A percentile compares a stretch with the other conserved stretches of the same genome.
Conservation (phyloP, 1,140 invertebrate genomes). For the Helicoverpa zea region DNA sequence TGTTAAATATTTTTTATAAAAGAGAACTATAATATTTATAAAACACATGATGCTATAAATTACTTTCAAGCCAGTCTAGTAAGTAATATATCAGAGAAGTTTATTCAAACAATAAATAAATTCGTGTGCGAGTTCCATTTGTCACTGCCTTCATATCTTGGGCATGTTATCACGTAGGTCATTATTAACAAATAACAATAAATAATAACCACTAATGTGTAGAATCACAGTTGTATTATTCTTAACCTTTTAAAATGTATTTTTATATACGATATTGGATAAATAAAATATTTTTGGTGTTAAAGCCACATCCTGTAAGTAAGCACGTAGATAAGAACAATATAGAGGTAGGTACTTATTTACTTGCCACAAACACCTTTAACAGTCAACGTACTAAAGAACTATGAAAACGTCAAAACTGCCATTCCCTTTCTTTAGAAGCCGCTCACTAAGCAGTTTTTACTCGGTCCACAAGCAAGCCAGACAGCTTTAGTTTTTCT, state of each 20-base stretch:
- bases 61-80: background rate
- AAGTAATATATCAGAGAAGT: background rate
- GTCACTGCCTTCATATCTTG: background rate
- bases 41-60: conserved; percentile 1
- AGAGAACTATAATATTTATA: background rate
- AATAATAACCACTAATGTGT: background rate
- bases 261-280: too few species aligned
- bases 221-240: too few species aligned
- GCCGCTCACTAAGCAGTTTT: background rate
- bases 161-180: background rate
- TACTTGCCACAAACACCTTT: too few species aligned
- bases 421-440: background rate
- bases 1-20: too few species aligned
- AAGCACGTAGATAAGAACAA: too few species aligned
- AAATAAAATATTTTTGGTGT: too few species aligned
- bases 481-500: conserved; percentile 18
- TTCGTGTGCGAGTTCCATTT: background rate
- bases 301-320: too few species aligned
- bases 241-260: too few species aligned
- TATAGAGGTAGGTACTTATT: too few species aligned
- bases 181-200: background rate
- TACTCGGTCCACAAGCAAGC: background rate
- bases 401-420: too few species aligned
- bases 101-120: background rate
- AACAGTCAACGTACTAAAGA: too few species aligned